phyloP scores from a whole-genome alignment of 2,888 invertebrate species.

The Luperina testacea region DNA sequence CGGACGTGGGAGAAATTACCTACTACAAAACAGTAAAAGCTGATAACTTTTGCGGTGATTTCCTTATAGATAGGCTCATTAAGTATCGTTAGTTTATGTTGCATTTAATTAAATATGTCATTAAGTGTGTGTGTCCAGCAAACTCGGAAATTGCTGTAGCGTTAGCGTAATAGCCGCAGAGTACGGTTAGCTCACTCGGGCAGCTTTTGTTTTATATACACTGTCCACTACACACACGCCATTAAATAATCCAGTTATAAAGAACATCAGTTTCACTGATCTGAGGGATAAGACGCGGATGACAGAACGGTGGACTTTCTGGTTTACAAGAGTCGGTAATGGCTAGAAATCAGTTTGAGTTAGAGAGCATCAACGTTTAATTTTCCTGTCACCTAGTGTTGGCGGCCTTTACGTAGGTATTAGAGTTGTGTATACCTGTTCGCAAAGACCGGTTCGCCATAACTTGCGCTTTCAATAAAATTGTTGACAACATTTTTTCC shows the following conservation, averaged over 20 bases:
- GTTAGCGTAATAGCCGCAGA: slow-evolving; percentile 13
- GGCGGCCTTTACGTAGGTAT: slow-evolving; percentile 5
- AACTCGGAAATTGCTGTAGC: slow-evolving; percentile 36
- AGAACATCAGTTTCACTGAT: slow-evolving; percentile 1
- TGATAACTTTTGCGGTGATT: slow-evolving; percentile 57
- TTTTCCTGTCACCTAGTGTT: slow-evolving; percentile 12
- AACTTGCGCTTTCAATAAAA: slow-evolving; percentile 41
- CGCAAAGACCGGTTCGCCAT: slow-evolving; percentile 42
- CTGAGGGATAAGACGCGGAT: neutral
- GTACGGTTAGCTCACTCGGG: slow-evolving; percentile 21
- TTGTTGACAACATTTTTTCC: slow-evolving; percentile 14
- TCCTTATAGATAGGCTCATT: slow-evolving; percentile 54
- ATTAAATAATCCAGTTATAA: slow-evolving; percentile 23
- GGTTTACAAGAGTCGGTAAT: slow-evolving; percentile 5
- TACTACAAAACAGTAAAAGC: slow-evolving; percentile 46
- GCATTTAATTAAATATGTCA: slow-evolving; percentile 45
- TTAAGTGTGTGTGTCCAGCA: slow-evolving; percentile 24
- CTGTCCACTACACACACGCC: neutral
- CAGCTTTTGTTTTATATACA: slow-evolving; percentile 26
- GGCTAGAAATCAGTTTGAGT: slow-evolving; percentile 8
- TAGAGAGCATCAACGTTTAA: neutral
- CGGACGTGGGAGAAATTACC: slow-evolving; percentile 76
- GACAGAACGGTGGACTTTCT: slow-evolving; percentile 4
- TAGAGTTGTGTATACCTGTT: slow-evolving; percentile 11
- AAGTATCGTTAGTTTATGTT: slow-evolving; percentile 25